Base-by-base conservation (phyloP, 2,797 vertebrate genomes). In the Sebastes diploproa region DNA sequence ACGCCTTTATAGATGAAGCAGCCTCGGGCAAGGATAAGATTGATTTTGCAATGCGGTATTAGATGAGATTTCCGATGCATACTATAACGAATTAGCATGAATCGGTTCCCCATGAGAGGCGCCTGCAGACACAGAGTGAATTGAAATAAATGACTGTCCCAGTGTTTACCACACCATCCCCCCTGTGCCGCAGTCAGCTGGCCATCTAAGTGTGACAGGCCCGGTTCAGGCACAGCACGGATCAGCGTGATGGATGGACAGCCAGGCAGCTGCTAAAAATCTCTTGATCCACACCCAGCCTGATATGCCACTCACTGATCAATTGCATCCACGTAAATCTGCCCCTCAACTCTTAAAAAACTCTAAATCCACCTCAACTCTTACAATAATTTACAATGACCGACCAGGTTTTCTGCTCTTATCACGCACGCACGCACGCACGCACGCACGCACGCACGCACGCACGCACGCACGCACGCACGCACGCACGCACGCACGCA, bases 261-360 rank as follows among this genome's bases (percentile, higher is more conserved):
- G 87, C 71, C 87, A 88, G 92, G 89, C 94, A 92, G 94, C 94
- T 94, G 95, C 91, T 94, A 91, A 94, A 94, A 93, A 94, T 92
- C 89, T 86, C 88, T 77, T 84, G 92, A 93, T 94, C 93, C 89
- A 89, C 84, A 66, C 78, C 80, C 68, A 55, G 80, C 85, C 89
- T 72, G 89, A 84, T 82, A 83, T 76, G 89, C 79, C 93, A 84
- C 84, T 94, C 91, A 92, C 89, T 85, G 89, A 91, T 94, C 92
- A 93, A 91, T 91, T 80, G 88, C 81, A 42, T 88, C 79, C 88
- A 84, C 82, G 70, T 93, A 92, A 94, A 95, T 93, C 92, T 92
- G 83, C 87, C 83, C n/a, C n/a, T 72, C n/a, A 29, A 61, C 60
- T 83, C 67, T 82, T 38, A 55, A n/a, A n/a, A n/a, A n/a, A n/a